Percentiles rank a stretch among this genome's conserved stretches.
These are phyloP conservation scores for Lophius americanus DNA, from an alignment of 2,797 vertebrate genomes.

Conservation along the genomic window DNA sequence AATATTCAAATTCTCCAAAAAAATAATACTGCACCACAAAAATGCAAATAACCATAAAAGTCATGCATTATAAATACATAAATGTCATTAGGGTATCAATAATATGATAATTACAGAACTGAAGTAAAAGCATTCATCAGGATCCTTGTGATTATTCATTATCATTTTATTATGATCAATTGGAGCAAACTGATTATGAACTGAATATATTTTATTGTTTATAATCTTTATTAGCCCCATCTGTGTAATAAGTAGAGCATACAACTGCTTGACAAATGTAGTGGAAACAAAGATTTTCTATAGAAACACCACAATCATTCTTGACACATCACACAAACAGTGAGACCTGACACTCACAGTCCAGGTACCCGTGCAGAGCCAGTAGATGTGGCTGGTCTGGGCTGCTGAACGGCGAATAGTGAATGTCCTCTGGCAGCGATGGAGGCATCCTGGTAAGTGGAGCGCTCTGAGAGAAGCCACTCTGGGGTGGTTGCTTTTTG, in stretches of 20 bases:
- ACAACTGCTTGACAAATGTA: not conserved
- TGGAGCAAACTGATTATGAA: no score
- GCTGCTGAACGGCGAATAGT: conserved; percentile 95
- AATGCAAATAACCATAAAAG: not conserved
- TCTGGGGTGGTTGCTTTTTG: conserved; percentile 98
- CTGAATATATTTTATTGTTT: no score
- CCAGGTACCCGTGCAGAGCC: conserved; percentile 96
- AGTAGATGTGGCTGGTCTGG: conserved; percentile 95
- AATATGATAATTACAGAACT: not conserved
- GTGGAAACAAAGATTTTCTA: no score
- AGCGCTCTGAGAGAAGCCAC: conserved; percentile 87
- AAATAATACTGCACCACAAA: not conserved
- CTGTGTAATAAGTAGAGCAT: not conserved
- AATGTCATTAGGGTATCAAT: not conserved
- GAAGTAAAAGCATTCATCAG: not conserved
- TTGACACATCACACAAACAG: not conserved
- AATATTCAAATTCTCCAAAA: not conserved
- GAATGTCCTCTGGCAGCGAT: conserved; percentile 92
- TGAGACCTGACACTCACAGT: conserved; percentile 86
- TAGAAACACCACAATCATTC: not conserved
- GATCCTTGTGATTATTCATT: no score
- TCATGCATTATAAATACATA: not conserved
- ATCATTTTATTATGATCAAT: no score
- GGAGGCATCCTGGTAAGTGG: conserved; percentile 92
- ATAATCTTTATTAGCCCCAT: not conserved